Percentiles rank a stretch among this genome's conserved stretches.
Conservation (phyloP, 2,888 invertebrate species). For the Tipula lateralis region DNA sequence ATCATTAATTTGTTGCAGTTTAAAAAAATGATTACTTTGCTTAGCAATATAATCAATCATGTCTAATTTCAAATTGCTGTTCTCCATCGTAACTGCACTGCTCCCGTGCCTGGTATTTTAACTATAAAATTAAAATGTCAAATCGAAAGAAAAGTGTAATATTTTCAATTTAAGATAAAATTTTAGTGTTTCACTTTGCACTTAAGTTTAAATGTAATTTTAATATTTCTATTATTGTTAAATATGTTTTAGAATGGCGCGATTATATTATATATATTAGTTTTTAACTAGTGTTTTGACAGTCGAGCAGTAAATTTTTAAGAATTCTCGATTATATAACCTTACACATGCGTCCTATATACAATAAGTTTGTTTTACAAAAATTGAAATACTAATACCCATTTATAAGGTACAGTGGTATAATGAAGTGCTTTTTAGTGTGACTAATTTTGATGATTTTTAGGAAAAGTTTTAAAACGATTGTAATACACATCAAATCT, state of each 20-base stretch:
- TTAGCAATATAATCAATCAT: slow-evolving; percentile 60
- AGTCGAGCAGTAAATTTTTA: background rate
- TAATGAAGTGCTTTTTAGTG: background rate
- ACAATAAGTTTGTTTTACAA: background rate
- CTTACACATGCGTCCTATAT: background rate
- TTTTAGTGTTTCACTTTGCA: background rate
- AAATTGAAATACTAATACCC: slow-evolving; percentile 1
- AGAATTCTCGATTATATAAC: background rate
- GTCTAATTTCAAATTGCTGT: slow-evolving; percentile 41
- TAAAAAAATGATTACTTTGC: slow-evolving; percentile 64
- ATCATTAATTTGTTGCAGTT: slow-evolving; percentile 77
- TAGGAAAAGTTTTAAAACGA: background rate
- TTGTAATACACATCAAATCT: background rate
- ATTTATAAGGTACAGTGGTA: background rate
- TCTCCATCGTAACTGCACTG: background rate
- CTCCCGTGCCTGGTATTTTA: background rate
- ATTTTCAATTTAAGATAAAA: background rate
- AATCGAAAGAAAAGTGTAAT: background rate
- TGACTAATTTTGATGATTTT: background rate
- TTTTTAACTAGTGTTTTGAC: background rate
- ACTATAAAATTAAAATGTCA: background rate
- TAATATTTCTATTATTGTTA: background rate
- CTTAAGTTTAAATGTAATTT: background rate
- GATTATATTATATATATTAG: background rate
- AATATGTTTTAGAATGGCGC: background rate